phyloP scores from a whole-genome alignment of 2,113 vertebrate genomes.

The Hassar affinis region DNA sequence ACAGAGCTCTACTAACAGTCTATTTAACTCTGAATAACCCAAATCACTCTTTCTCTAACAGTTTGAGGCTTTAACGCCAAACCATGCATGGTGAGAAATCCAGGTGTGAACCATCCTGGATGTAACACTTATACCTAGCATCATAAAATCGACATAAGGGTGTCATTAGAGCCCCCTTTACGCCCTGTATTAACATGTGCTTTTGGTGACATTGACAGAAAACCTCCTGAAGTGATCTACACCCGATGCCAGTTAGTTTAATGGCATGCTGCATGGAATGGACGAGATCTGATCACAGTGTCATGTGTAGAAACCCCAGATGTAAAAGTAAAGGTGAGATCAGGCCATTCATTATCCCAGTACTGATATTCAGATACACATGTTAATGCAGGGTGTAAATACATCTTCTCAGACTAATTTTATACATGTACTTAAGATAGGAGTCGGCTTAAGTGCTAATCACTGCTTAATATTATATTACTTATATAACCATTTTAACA shows the following conservation, averaged over 20 bases:
- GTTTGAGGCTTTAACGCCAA: background rate
- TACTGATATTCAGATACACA: background rate
- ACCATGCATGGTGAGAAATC: conserved; percentile 40
- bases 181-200: background rate
- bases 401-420: background rate
- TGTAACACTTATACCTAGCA: conserved; percentile 18
- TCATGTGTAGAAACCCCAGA: background rate
- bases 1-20: conserved; percentile 33
- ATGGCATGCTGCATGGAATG: too few species aligned
- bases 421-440: background rate
- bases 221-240: background rate
- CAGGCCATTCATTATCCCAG: background rate
- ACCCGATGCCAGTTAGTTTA: background rate
- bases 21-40: conserved; percentile 18
- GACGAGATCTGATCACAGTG: background rate
- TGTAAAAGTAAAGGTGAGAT: background rate
- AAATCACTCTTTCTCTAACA: background rate
- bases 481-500: background rate
- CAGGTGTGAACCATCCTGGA: conserved; percentile 26
- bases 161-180: conserved; percentile 2
- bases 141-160: conserved; percentile 11
- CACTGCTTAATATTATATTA: conserved; percentile 9
- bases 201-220: background rate
- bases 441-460: conserved; percentile 8
- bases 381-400: conserved; percentile 3